A percentile compares a stretch with the other conserved stretches of the same genome.
Evolutionary conservation across 53 echinoderm and acorn worm species (phyloP).

Genomic region (Echinarachnius parma): DNA sequence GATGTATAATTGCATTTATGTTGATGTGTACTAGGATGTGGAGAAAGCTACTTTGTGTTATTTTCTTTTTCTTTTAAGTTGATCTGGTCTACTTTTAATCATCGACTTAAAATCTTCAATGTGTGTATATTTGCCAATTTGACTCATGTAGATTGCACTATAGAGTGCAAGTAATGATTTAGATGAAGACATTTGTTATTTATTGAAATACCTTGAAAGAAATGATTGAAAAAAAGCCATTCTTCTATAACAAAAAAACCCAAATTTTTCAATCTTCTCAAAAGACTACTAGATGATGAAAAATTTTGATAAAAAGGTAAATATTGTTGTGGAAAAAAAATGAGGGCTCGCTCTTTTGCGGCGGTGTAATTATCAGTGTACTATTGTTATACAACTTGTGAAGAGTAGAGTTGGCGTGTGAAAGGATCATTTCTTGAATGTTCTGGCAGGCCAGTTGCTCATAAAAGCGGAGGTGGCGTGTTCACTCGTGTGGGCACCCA

Average conservation of each 20-base stretch:
- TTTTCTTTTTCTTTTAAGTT: slow-evolving; percentile 32
- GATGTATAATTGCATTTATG: slow-evolving; percentile 47
- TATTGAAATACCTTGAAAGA: slow-evolving; percentile 51
- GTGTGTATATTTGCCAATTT: slow-evolving; percentile 50
- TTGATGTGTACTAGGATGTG: slow-evolving; percentile 46
- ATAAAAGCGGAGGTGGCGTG: slow-evolving; percentile 46
- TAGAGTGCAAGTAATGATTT: slow-evolving; percentile 41
- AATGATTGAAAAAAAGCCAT: slow-evolving; percentile 38
- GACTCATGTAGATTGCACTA: slow-evolving; percentile 40
- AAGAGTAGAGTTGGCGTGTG: slow-evolving; percentile 52
- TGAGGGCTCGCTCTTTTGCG: slow-evolving; percentile 48
- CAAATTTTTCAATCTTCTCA: slow-evolving; percentile 26
- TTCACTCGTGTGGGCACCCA: slow-evolving; percentile 26
- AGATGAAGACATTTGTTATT: slow-evolving; percentile 47
- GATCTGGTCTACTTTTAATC: slow-evolving; percentile 47
- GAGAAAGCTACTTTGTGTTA: slow-evolving; percentile 34
- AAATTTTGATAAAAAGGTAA: slow-evolving; percentile 31
- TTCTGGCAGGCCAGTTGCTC: slow-evolving; percentile 52
- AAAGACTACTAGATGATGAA: slow-evolving; percentile 35
- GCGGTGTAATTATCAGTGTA: slow-evolving; percentile 49
- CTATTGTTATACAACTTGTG: slow-evolving; percentile 51
- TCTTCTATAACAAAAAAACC: slow-evolving; percentile 34
- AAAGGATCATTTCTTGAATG: slow-evolving; percentile 44
- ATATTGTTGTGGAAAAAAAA: slow-evolving; percentile 50
- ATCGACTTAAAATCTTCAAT: slow-evolving; percentile 41